These are phyloP conservation scores for Calonectris borealis DNA, from an alignment of 2,113 vertebrate genomes.

Conservation along the genomic window DNA sequence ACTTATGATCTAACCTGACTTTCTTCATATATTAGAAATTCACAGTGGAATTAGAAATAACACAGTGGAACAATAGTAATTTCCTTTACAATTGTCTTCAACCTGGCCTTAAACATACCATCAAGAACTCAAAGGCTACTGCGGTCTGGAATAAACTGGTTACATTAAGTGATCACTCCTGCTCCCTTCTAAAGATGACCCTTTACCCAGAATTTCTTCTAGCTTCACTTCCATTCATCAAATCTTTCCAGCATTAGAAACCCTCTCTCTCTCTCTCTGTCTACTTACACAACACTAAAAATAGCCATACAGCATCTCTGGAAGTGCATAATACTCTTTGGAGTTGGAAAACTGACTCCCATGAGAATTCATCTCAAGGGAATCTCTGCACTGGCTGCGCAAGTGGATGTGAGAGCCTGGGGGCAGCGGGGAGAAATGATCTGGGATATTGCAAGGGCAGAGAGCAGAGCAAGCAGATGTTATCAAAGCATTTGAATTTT, in stretches of 20 bases:
- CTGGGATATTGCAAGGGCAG: not conserved
- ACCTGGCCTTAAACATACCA: not conserved
- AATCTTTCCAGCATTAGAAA: not conserved
- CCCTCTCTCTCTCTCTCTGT: not conserved
- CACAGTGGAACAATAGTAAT: not conserved
- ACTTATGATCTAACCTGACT: not conserved
- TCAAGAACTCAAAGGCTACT: not conserved
- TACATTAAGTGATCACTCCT: not conserved
- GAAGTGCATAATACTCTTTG: not conserved
- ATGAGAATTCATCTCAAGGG: not conserved
- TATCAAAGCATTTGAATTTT: not conserved
- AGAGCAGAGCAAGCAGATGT: not conserved
- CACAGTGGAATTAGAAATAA: not conserved
- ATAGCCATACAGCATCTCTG: not conserved
- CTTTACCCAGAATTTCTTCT: not conserved
- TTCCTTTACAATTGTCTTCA: not conserved
- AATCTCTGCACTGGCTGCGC: not conserved
- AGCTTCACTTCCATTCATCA: not conserved
- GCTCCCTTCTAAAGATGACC: not conserved
- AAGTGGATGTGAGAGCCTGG: fast-evolving
- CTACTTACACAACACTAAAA: not conserved
- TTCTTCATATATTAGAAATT: not conserved
- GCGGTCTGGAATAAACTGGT: not conserved
- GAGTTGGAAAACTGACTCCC: not conserved
- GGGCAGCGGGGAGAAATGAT: not conserved